A percentile compares a stretch with the other conserved stretches of the same genome.
phyloP scores from a whole-genome alignment of 2,797 vertebrate genomes.

The Columba guinea region DNA sequence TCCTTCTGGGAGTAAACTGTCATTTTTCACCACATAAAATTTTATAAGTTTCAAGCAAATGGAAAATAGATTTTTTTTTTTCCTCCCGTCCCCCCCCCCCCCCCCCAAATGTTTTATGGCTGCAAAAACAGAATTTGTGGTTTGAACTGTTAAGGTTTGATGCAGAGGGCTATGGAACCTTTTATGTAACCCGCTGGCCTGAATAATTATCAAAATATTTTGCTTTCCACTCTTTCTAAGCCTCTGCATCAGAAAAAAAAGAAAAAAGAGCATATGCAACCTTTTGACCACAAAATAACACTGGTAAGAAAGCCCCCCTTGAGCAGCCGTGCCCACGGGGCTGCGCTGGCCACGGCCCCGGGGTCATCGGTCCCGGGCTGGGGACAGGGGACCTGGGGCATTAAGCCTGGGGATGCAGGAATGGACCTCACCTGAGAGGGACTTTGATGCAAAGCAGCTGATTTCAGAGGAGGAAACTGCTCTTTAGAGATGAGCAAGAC shows the following conservation, averaged over 20 bases:
- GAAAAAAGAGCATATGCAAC: slow-evolving; percentile 79
- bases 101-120: slow-evolving; percentile 86
- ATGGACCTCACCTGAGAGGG: not conserved
- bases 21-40: slow-evolving; percentile 90
- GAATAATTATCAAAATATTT: slow-evolving; percentile 98
- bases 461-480: not conserved
- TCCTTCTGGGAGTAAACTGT: slow-evolving; percentile 85
- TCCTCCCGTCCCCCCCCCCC: not conserved
- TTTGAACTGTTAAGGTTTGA: slow-evolving; percentile 89
- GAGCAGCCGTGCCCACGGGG: not conserved
- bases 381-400: not conserved
- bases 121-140: slow-evolving; percentile 93
- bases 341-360: not conserved
- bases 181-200: slow-evolving; percentile 97
- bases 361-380: not conserved
- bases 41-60: slow-evolving; percentile 90
- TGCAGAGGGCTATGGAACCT: slow-evolving; percentile 93
- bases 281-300: slow-evolving; percentile 83
- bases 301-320: slow-evolving; percentile 66
- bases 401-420: not conserved
- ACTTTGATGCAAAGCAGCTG: not conserved
- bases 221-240: slow-evolving; percentile 96
- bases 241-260: slow-evolving; percentile 84
- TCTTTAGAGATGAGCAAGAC: accelerated
- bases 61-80: slow-evolving; percentile 80